Evolutionary conservation across 2,888 invertebrate species (phyloP), one percentile per base, ranked within the genome.

Genomic region (Mesorhabditis sp.): DNA sequence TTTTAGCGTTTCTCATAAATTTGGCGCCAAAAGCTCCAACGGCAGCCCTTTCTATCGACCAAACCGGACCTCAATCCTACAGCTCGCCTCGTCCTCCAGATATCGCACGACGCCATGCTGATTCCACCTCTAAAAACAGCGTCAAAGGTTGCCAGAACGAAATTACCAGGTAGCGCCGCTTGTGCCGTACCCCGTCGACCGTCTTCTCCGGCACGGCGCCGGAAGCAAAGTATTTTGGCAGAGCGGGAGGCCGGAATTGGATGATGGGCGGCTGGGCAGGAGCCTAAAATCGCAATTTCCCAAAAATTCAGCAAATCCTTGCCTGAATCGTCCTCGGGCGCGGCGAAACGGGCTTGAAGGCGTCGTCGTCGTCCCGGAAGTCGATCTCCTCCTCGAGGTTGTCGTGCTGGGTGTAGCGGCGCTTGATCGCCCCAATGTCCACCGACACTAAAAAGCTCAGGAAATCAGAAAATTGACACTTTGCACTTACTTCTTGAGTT

Each of bases 301-400:
- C 28, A 28, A 28, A 28, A 28, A 28, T 28, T 28, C 28, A 2
- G 28, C 28, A 28, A 28, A 28, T 28, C 28, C 28, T 28, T 28
- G 28, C 28, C 28, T 28, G 28, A 28, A 28, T 28, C 1, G 28
- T 28, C 58, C 7, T 13, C 58, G 7, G 58, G 58, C n/a, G n/a
- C n/a, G n/a, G n/a, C 58, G 7, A 13, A 13, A 43, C 28, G n/a
- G 72, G 62, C n/a, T 66, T 43, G 43, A 15, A 43, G 43, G 28
- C 28, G 28, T 28, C 28, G 28, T 28, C 28, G 28, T 28, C 28
- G 28, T 50, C 58, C 58, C 58, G 58, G 85, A 94, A 94, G 86
- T 97, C 95, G 10, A 93, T 88, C 67, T 91, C 90, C 0, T 92
- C 90, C 87, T 98, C 95, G 82, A 96, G 95, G 87, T 97, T 97